Conservation (phyloP, 1,140 invertebrate species). For the Latrodectus geometricus region DNA sequence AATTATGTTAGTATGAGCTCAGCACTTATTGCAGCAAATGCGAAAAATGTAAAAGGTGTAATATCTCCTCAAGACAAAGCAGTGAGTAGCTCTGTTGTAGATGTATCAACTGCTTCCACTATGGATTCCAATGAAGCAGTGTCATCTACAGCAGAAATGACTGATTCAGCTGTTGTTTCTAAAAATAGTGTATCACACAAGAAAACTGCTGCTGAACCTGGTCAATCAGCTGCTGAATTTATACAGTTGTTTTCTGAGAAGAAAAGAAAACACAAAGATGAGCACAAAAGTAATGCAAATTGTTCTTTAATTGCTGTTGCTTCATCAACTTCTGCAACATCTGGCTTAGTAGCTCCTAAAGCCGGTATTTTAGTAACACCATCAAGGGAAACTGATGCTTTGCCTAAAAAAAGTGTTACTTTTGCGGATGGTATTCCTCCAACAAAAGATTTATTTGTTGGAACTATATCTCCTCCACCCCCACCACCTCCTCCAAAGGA, state of each 20-base stretch:
- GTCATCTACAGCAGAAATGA: slow-evolving; percentile 25
- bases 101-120: neutral
- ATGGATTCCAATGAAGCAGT: slow-evolving; percentile 31
- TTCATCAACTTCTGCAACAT: neutral
- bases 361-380: slow-evolving; percentile 60
- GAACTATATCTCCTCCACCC: slow-evolving; percentile 47
- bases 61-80: slow-evolving; percentile 38
- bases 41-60: slow-evolving; percentile 12
- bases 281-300: neutral
- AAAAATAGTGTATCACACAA: neutral
- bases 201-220: neutral
- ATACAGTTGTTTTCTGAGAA: neutral
- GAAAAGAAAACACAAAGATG: slow-evolving; percentile 14
- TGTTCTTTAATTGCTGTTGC: neutral
- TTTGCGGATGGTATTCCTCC: slow-evolving; percentile 64
- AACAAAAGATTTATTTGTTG: slow-evolving; percentile 54
- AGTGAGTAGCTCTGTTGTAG: slow-evolving; percentile 38
- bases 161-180: neutral
- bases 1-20: slow-evolving; percentile 25
- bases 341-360: slow-evolving; percentile 21
- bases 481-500: slow-evolving; percentile 61
- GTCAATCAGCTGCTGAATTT: neutral
- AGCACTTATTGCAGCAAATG: neutral
- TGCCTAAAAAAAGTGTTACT: slow-evolving; percentile 62
- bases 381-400: neutral